Evolutionary conservation across 2,113 vertebrate genomes (phyloP).

Genomic region (Laticauda colubrina): DNA sequence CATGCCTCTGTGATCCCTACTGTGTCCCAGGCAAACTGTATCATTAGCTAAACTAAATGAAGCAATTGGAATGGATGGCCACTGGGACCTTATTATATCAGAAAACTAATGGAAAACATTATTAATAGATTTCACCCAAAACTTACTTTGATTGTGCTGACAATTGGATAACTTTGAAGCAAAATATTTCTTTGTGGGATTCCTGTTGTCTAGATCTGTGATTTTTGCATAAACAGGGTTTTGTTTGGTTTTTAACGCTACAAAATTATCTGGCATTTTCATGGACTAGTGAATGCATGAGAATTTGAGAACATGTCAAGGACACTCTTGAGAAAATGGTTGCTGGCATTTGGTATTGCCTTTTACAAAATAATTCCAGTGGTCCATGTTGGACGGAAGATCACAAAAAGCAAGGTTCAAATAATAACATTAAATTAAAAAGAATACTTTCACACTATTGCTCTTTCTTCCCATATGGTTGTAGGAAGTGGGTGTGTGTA

Average conservation of each 20-base stretch:
- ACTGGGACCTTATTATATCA: neutral
- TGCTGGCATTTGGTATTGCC: neutral
- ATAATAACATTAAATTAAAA: neutral
- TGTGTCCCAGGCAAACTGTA: neutral
- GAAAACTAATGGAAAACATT: neutral
- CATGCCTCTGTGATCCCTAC: neutral
- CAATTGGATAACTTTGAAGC: neutral
- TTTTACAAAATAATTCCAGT: neutral
- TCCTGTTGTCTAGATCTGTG: neutral
- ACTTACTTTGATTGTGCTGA: neutral
- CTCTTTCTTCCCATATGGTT: neutral
- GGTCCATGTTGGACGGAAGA: neutral
- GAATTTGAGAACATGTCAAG: neutral
- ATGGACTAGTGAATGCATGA: neutral
- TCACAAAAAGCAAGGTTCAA: neutral
- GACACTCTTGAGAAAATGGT: neutral
- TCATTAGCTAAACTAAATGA: neutral
- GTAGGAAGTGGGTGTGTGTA: neutral
- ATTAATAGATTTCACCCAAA: neutral
- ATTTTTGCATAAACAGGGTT: neutral
- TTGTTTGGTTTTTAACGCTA: neutral
- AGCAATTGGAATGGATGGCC: neutral
- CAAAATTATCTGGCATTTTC: neutral
- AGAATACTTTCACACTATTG: neutral
- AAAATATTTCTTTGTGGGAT: neutral